These are phyloP conservation scores for Hermaeophaga mercurialis DNA, from an alignment of 2,888 invertebrate genomes.

Conservation along the genomic window DNA sequence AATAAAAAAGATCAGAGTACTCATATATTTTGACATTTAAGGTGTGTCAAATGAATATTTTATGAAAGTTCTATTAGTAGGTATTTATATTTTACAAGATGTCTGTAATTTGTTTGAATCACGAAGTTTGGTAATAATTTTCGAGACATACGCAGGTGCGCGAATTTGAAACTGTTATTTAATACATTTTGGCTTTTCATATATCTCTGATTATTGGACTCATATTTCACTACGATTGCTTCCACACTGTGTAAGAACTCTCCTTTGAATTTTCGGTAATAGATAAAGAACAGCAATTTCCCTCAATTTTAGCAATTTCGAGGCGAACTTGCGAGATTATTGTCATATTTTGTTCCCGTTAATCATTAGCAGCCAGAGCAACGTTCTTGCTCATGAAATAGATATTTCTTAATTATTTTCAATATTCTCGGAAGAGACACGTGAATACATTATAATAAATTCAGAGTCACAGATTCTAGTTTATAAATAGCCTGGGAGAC, in stretches of 20 bases:
- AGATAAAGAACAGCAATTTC: slow-evolving; percentile 14
- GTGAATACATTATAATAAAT: slow-evolving; percentile 9
- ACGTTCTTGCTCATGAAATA: not conserved
- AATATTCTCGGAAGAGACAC: slow-evolving; percentile 3
- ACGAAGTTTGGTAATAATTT: too few species aligned
- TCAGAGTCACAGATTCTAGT: not conserved
- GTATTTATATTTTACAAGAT: too few species aligned
- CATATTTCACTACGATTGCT: slow-evolving; percentile 8
- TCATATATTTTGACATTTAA: too few species aligned
- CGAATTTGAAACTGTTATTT: too few species aligned
- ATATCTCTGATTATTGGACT: not conserved
- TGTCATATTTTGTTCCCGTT: slow-evolving; percentile 9
- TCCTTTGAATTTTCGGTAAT: slow-evolving; percentile 3
- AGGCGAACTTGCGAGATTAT: slow-evolving; percentile 10
- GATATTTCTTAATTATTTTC: not conserved
- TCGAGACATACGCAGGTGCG: too few species aligned
- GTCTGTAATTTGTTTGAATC: too few species aligned
- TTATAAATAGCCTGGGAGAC: not conserved
- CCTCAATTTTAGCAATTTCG: slow-evolving; percentile 4
- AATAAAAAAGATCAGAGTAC: too few species aligned
- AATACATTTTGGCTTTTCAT: too few species aligned
- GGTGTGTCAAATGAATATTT: too few species aligned
- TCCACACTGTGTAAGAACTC: slow-evolving; percentile 7
- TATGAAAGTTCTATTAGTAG: too few species aligned
- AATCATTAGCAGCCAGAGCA: slow-evolving; percentile 4